phyloP scores from a whole-genome alignment of 1,140 invertebrate species.

The Epicauta chinensis region DNA sequence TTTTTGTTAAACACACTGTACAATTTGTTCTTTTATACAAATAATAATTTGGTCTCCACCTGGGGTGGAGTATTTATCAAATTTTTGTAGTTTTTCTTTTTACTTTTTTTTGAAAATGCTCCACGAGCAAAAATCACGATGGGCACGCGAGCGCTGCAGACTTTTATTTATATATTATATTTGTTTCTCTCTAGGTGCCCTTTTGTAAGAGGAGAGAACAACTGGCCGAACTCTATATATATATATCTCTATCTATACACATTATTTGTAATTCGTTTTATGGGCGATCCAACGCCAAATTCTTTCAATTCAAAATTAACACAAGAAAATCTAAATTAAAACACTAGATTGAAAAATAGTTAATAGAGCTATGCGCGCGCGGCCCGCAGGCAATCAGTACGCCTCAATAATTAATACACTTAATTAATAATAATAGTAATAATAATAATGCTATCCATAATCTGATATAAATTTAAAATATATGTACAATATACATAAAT shows the following conservation, averaged over 20 bases:
- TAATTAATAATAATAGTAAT: background rate
- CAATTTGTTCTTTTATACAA: constrained; percentile 21
- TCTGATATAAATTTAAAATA: constrained; percentile 25
- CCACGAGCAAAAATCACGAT: constrained; percentile 9
- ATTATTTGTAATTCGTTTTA: too few species aligned
- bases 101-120: background rate
- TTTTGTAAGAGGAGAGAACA: too few species aligned
- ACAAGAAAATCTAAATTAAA: too few species aligned
- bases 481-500: constrained; percentile 40
- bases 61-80: constrained; percentile 8
- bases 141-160: constrained; percentile 20
- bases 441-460: constrained; percentile 26
- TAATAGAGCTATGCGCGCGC: constrained; percentile 13
- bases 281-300: too few species aligned
- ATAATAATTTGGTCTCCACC: constrained; percentile 21
- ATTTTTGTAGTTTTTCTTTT: too few species aligned
- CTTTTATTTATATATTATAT: too few species aligned
- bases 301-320: too few species aligned
- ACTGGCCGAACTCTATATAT: constrained; percentile 3
- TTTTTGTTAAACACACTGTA: constrained; percentile 29
- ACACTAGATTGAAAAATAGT: too few species aligned
- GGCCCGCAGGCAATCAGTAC: constrained; percentile 23
- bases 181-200: constrained; percentile 2
- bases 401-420: constrained; percentile 7
- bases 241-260: too few species aligned